Evolutionary conservation across 2,888 invertebrate genomes (phyloP), one percentile per base, ranked within the genome.

Genomic region (Minunthozetes semirufus): DNA sequence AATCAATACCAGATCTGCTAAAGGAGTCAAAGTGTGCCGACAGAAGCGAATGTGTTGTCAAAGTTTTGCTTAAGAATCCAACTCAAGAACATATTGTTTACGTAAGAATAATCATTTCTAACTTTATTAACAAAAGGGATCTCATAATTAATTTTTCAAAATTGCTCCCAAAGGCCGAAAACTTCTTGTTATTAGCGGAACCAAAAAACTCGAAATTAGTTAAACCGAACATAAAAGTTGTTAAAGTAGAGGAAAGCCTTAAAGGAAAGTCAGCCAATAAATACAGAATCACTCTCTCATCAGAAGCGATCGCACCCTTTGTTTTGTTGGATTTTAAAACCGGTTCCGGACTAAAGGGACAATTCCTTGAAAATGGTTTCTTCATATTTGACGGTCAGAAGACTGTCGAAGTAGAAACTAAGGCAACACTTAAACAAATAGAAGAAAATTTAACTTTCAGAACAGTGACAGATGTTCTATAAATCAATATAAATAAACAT

Each of bases 351-450:
- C 48, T 81, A 84, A 56, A 81, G 80, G 92, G 92, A 0, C 84
- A 83, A 76, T 92, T 92, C 82, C 88, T 88, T 0, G 88, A 90
- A 79, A 92, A 93, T 82, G 93, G 92, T 0, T 88, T 92, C 77
- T 77, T 83, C 8, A 33, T 75, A 27, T 50, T 72, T 3, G 78
- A 80, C 22, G 77, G 80, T 15, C 77, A 76, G 17, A 82, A 81
- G 73, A 78, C 42, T 4, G 76, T 84, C 29, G 76, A 76, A 33
- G 84, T 82, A 68, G 25, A 53, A 3, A 76, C 76, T 11, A 59
- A 66, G 5, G 15, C 33, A 25, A 66, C 22, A 17, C 27, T 76
- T 13, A 63, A 73, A 66, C 70, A 70, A 50, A 59, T 76, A 2
- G 17, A 33, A 61, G 42, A 42, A 9, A 50, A 70, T 53, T 42